Evolutionary conservation across 2,888 invertebrate genomes (phyloP), one percentile per base, ranked within the genome.

Genomic region (Andricus quercusramuli): DNA sequence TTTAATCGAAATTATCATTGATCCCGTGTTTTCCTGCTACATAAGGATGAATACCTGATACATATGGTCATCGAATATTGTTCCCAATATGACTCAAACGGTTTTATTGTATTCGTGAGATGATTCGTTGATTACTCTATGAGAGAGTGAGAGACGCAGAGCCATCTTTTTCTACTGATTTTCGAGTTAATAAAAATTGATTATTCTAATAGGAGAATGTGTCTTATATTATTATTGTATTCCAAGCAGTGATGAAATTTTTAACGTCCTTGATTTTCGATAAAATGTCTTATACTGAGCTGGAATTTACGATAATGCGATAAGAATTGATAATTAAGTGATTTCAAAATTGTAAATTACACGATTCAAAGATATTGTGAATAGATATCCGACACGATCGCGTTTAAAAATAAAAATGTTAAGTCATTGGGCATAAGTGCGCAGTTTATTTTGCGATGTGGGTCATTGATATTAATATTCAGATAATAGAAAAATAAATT

Each of bases 391-490:
- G 29, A 29, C 20, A 20, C 13, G 25, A 47, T 29, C 47, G 44
- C 47, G 44, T 29, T 25, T 29, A 70, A 70, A 47, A 70, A 70
- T 6, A 51, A 25, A 51, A 29, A 20, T 51, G 9, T 6, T 11
- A 3, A 70, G 29, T 47, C 41, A 47, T 44, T 47, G 9, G 51
- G 29, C 2, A 8, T 17, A 67, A 67, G 20, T 41, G 37, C 22
- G 22, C 29, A 74, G 51, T 74, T 74, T 74, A 56, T 32, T 74
- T 74, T 74, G 17, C n/a, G 20, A 56, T 74, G 56, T 74, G 32
- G 29, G 51, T n/a, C 70, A 13, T 56, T 32, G 29, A 51, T 51
- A 44, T 32, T 70, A 70, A 70, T 70, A 29, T 70, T 70, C 25
- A n/a, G 37, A 0, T 17, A 32, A 29, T 29, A 32, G 32, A 32